Evolutionary conservation across 2,797 vertebrate species (phyloP).

Genomic region (Mormyrus hasselquistii): DNA sequence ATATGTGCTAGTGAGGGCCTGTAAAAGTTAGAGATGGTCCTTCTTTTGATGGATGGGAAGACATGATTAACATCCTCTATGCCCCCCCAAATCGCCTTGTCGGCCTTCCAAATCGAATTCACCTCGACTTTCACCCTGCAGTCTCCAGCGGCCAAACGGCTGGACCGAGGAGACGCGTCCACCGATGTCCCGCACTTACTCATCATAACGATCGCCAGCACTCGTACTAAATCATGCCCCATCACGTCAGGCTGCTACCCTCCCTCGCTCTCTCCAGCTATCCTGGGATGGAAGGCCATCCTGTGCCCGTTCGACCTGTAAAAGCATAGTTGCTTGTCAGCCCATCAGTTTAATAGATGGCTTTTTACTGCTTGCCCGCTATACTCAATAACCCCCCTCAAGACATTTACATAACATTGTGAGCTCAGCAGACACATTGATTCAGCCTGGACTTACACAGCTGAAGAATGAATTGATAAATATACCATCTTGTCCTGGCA

Average conservation of each 20-base stretch:
- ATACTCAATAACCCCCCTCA: background rate
- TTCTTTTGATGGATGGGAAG: conserved; percentile 62
- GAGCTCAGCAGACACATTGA: conserved; percentile 11
- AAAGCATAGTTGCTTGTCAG: conserved; percentile 40
- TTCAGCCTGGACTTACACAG: background rate
- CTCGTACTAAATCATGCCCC: conserved; percentile 56
- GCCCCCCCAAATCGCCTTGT: conserved; percentile 58
- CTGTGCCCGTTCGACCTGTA: conserved; percentile 39
- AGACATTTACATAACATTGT: background rate
- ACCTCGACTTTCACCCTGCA: conserved; percentile 47
- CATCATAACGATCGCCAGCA: conserved; percentile 56
- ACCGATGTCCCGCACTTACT: conserved; percentile 56
- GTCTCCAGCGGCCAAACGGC: conserved; percentile 54
- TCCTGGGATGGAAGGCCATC: conserved; percentile 46
- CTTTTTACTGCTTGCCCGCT: background rate
- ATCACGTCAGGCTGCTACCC: conserved; percentile 40
- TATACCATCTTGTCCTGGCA: background rate
- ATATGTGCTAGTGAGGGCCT: conserved; percentile 27
- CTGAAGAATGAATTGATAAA: background rate
- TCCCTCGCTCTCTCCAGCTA: background rate
- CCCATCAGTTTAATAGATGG: conserved; percentile 22
- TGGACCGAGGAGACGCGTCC: conserved; percentile 46
- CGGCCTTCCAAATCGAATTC: conserved; percentile 67
- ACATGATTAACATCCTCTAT: conserved; percentile 55
- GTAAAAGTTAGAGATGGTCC: conserved; percentile 55